phyloP scores from a whole-genome alignment of 2,113 vertebrate species.

The Scolopax mira region DNA sequence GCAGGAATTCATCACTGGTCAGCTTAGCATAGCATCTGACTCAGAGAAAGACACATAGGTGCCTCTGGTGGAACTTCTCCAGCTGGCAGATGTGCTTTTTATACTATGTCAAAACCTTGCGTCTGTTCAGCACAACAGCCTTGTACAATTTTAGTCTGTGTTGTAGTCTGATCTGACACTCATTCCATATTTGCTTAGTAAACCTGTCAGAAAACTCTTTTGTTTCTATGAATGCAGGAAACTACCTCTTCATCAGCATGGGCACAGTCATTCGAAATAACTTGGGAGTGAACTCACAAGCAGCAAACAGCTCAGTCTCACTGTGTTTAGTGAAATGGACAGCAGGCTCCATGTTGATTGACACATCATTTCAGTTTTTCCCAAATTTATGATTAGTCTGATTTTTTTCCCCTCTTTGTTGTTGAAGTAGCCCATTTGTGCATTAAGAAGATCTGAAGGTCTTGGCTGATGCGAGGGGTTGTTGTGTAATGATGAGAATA shows the following conservation, averaged over 20 bases:
- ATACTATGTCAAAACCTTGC: neutral
- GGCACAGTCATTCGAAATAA: neutral
- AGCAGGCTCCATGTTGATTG: neutral
- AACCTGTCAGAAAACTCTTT: neutral
- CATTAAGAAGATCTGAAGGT: neutral
- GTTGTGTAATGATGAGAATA: neutral
- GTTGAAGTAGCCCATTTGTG: neutral
- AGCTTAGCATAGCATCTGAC: slow-evolving; percentile 40
- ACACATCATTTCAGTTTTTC: neutral
- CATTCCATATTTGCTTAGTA: neutral
- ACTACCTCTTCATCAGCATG: neutral
- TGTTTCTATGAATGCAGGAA: neutral
- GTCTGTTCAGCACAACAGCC: neutral
- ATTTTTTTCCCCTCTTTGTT: neutral
- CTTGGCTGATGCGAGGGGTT: neutral
- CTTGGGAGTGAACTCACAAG: neutral
- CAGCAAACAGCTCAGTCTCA: neutral
- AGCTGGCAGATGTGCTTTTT: slow-evolving; percentile 41
- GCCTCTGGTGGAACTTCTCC: slow-evolving; percentile 50
- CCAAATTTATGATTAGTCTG: neutral
- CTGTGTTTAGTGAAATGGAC: neutral
- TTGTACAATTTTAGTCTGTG: neutral
- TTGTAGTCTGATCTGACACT: neutral
- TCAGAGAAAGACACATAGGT: slow-evolving; percentile 37
- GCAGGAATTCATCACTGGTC: slow-evolving; percentile 60